Evolutionary conservation across 2,888 invertebrate genomes (phyloP).

Genomic region (Eueremaeus valkanovi): DNA sequence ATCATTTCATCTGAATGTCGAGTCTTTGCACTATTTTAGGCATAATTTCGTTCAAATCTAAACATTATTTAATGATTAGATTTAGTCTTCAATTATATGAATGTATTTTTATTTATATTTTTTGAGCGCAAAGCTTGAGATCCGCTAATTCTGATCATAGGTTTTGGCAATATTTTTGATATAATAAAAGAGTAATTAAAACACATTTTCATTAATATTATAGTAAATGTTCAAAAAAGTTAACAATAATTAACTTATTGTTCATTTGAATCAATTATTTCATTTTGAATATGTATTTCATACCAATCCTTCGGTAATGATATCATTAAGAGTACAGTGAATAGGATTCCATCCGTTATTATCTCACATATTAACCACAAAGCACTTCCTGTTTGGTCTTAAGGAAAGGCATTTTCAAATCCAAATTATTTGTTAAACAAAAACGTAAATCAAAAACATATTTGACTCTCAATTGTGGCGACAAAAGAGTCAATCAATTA

Average conservation of each 20-base stretch:
- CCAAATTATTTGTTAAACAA: not conserved
- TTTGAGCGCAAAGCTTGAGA: constrained; percentile 1
- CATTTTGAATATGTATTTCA: constrained; percentile 26
- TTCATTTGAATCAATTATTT: constrained; percentile 24
- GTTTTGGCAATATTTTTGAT: not conserved
- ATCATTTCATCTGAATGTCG: not conserved
- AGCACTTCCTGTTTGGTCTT: constrained; percentile 34
- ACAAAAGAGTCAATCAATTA: not conserved
- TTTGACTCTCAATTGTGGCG: not conserved
- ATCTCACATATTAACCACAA: constrained; percentile 7
- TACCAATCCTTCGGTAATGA: constrained; percentile 35
- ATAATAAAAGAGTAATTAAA: not conserved
- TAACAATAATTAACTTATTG: constrained; percentile 13
- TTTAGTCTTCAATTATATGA: not conserved
- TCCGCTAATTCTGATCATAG: constrained; percentile 26
- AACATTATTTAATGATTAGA: not conserved
- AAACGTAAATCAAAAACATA: not conserved
- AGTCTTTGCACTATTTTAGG: not conserved
- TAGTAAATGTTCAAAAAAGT: not conserved
- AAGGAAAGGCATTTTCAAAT: constrained; percentile 29
- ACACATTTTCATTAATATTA: constrained; percentile 7
- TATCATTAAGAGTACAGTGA: constrained; percentile 10
- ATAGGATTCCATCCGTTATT: constrained; percentile 28
- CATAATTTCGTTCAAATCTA: not conserved
- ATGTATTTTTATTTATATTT: not conserved